Evolutionary conservation across 2,797 vertebrate genomes (phyloP).

Genomic region (Fringilla coelebs): DNA sequence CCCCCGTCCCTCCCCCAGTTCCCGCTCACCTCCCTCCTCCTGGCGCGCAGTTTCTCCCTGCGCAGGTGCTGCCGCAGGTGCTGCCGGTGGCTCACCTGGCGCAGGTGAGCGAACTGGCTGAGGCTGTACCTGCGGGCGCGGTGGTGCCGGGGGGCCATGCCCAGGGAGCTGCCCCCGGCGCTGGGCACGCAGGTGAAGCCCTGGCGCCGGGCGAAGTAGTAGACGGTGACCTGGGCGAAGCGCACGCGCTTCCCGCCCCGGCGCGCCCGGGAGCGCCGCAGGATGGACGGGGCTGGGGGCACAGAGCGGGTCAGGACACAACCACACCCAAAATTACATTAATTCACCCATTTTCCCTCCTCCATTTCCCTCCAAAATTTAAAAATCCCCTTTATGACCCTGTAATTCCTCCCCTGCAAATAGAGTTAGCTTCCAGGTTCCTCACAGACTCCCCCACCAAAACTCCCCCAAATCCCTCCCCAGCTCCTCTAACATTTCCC

Average conservation of each 20-base stretch:
- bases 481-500: too few relatives aligned
- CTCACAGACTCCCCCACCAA: too few relatives aligned
- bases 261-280: background rate
- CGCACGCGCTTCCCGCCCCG: background rate
- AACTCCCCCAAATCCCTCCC: too few relatives aligned
- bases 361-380: background rate
- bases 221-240: background rate
- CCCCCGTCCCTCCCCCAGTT: background rate
- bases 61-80: background rate
- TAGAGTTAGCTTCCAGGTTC: too few relatives aligned
- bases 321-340: rapidly evolving
- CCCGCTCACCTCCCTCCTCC: background rate
- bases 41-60: background rate
- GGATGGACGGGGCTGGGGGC: background rate
- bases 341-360: background rate
- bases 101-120: background rate
- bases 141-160: background rate
- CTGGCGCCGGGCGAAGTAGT: background rate
- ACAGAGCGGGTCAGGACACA: background rate
- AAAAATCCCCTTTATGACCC: too few relatives aligned
- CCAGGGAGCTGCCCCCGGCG: background rate
- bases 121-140: background rate
- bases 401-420: too few relatives aligned
- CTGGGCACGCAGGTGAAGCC: conserved; percentile 1
- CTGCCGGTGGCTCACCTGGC: background rate